phyloP scores from a whole-genome alignment of 2,797 vertebrate species.

The Sylvilagus floridanus region DNA sequence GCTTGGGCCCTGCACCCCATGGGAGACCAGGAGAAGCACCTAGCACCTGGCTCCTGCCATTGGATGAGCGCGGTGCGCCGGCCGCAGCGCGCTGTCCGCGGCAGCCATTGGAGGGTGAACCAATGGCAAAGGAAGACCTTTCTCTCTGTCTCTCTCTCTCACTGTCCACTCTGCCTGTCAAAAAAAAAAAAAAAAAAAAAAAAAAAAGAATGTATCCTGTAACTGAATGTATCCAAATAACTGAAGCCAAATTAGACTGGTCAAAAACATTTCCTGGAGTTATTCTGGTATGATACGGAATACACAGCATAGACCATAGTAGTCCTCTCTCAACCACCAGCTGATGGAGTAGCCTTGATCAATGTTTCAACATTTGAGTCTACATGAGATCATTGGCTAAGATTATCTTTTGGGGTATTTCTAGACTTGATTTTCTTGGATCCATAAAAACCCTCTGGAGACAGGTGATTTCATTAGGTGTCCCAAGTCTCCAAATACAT shows the following conservation, averaged over 20 bases:
- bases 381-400: background rate
- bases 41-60: too few species aligned
- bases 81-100: too few species aligned
- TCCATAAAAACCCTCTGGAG: background rate
- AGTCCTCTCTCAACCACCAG: background rate
- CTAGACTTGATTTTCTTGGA: background rate
- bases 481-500: background rate
- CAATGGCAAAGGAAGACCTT: too few species aligned
- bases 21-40: too few species aligned
- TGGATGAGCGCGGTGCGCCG: too few species aligned
- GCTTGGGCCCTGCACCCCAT: too few species aligned
- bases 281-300: background rate
- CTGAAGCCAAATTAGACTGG: background rate
- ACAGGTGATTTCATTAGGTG: background rate
- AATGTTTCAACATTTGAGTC: background rate
- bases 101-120: too few species aligned
- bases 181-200: too few species aligned
- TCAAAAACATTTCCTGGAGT: background rate
- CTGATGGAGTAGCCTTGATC: background rate
- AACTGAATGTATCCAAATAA: background rate
- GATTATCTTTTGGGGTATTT: slow-evolving; percentile 1
- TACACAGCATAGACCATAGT: background rate
- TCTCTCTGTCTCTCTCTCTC: too few species aligned
- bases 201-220: background rate
- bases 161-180: too few species aligned